These are phyloP conservation scores for Mastacembelus armatus DNA, from an alignment of 2,797 vertebrate genomes.

Conservation along the genomic window DNA sequence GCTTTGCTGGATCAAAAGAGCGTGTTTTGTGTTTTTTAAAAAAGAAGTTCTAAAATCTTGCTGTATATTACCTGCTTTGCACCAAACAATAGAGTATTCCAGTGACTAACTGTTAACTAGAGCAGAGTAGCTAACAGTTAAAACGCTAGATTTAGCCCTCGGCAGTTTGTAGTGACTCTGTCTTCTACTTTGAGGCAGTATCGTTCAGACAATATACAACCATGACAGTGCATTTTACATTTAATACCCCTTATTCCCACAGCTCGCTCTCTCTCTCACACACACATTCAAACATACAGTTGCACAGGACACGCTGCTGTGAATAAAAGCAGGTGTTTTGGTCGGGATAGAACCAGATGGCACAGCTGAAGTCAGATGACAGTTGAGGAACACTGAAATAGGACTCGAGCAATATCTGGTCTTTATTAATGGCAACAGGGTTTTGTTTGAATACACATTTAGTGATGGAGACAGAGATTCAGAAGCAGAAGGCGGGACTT, in stretches of 20 bases:
- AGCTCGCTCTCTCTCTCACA: background rate
- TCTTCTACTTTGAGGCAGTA: background rate
- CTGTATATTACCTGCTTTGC: no score
- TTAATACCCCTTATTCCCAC: conserved; percentile 5
- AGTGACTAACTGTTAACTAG: no score
- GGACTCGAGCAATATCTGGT: conserved; percentile 44
- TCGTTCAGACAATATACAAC: conserved; percentile 3
- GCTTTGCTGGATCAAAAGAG: no score
- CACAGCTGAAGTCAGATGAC: conserved; percentile 34
- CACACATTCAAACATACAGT: conserved; percentile 3
- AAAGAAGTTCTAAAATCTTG: no score
- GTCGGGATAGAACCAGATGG: conserved; percentile 48
- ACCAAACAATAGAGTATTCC: no score
- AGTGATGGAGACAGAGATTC: conserved; percentile 46
- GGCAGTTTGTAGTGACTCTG: no score
- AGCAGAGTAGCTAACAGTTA: no score
- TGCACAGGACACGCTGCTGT: background rate
- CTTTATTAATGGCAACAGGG: conserved; percentile 64
- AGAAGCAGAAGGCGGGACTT: conserved; percentile 38
- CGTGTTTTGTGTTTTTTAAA: no score
- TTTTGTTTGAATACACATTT: conserved; percentile 67
- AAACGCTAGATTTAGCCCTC: no score
- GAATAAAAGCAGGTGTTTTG: conserved; percentile 50
- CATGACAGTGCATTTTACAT: conserved; percentile 23
- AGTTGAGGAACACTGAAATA: conserved; percentile 43